Evolutionary conservation across 2,888 invertebrate species (phyloP).

Genomic region (Amiota communis): DNA sequence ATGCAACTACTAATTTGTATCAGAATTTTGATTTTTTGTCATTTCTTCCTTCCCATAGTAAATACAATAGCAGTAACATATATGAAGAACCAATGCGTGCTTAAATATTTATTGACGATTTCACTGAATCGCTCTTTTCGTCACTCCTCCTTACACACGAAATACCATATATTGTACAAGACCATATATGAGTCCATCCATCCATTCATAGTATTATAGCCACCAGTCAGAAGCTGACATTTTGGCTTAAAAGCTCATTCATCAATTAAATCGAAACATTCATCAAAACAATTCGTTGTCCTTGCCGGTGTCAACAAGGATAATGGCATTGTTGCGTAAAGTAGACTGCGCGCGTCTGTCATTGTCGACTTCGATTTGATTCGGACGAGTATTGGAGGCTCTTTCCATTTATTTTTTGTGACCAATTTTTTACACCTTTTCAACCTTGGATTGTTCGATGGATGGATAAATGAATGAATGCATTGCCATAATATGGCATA

Average conservation of each 20-base stretch:
- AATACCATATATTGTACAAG: neutral
- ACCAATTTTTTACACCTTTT: neutral
- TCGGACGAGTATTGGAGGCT: neutral
- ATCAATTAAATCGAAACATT: conserved; percentile 70
- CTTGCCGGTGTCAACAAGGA: conserved; percentile 54
- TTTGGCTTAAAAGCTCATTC: conserved; percentile 66
- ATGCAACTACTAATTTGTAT: too few species aligned
- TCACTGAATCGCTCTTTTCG: too few species aligned
- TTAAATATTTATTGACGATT: too few species aligned
- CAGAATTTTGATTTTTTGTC: too few species aligned
- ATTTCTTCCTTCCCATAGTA: too few species aligned
- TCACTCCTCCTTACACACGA: too few species aligned
- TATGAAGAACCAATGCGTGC: too few species aligned
- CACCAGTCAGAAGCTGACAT: neutral
- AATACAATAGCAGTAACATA: too few species aligned
- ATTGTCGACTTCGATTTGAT: conserved; percentile 11
- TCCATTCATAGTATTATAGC: neutral
- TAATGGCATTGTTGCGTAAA: too few species aligned
- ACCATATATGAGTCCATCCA: neutral
- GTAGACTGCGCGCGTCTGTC: neutral
- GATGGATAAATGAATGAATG: too few species aligned
- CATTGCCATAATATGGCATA: neutral
- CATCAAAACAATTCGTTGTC: conserved; percentile 64
- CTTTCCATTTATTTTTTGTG: neutral
- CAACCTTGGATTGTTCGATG: too few species aligned